phyloP scores from a whole-genome alignment of 2,113 vertebrate genomes.

The Philantomba maxwellii region DNA sequence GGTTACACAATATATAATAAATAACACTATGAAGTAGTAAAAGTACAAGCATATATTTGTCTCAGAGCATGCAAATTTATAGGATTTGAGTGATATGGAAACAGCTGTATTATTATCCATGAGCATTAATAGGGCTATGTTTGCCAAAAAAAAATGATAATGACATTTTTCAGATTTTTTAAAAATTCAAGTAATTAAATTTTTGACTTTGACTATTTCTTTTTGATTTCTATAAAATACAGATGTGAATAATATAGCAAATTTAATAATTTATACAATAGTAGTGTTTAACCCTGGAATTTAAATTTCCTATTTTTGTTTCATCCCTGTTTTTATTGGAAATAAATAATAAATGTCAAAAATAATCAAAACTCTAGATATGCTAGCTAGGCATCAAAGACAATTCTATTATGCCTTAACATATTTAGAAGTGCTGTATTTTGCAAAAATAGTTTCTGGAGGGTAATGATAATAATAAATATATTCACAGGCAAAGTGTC shows the following conservation, averaged over 20 bases:
- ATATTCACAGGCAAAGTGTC: not conserved
- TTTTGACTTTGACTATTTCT: not conserved
- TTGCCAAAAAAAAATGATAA: not conserved
- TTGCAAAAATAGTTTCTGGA: not conserved
- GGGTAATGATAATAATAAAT: not conserved
- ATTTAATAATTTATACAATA: not conserved
- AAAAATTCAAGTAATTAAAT: not conserved
- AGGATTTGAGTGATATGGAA: not conserved
- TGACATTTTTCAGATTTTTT: not conserved
- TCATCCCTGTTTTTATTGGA: not conserved
- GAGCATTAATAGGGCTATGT: not conserved
- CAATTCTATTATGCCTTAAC: not conserved
- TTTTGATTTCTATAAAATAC: not conserved
- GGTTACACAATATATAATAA: not conserved
- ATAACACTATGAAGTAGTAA: not conserved
- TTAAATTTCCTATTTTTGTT: not conserved
- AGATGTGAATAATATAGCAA: not conserved
- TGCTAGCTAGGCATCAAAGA: not conserved
- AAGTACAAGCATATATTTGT: not conserved
- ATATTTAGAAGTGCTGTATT: not conserved
- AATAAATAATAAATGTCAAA: not conserved
- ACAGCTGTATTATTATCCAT: not conserved
- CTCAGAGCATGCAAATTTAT: not conserved
- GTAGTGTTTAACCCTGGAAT: not conserved
- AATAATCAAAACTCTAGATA: not conserved